These are phyloP conservation scores for Helicoverpa assulta DNA, from an alignment of 2,888 invertebrate species.

Conservation along the genomic window DNA sequence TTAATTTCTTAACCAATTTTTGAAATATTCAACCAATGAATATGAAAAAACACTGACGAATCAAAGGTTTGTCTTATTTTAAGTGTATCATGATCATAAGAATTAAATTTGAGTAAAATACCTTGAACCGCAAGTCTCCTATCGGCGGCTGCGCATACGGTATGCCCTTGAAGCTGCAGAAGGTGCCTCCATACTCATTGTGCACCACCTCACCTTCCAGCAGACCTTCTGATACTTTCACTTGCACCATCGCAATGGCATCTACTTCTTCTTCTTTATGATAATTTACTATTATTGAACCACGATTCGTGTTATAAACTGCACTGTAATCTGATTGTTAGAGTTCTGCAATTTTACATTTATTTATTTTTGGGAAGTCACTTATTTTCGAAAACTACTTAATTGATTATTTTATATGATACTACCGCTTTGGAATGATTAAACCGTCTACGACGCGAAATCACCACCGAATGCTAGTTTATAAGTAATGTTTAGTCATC, in stretches of 20 bases:
- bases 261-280: background rate
- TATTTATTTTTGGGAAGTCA: background rate
- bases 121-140: slow-evolving; percentile 78
- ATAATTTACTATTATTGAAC: background rate
- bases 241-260: slow-evolving; percentile 61
- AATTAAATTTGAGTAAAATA: slow-evolving; percentile 31
- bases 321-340: no score
- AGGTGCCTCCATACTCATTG: slow-evolving; percentile 70
- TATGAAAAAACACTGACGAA: no score
- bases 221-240: slow-evolving; percentile 69
- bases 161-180: slow-evolving; percentile 79
- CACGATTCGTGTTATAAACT: no score
- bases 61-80: slow-evolving; percentile 2
- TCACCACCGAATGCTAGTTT: background rate
- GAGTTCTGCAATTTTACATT: no score
- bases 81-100: no score
- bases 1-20: background rate
- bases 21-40: background rate
- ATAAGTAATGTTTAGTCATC: background rate
- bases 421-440: slow-evolving; percentile 13
- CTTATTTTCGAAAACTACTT: no score
- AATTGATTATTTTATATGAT: no score
- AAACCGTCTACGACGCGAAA: background rate
- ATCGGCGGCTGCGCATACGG: slow-evolving; percentile 80
- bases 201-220: slow-evolving; percentile 72